Base-by-base conservation (phyloP, 2,888 invertebrate genomes). In the Acronicta psi region DNA sequence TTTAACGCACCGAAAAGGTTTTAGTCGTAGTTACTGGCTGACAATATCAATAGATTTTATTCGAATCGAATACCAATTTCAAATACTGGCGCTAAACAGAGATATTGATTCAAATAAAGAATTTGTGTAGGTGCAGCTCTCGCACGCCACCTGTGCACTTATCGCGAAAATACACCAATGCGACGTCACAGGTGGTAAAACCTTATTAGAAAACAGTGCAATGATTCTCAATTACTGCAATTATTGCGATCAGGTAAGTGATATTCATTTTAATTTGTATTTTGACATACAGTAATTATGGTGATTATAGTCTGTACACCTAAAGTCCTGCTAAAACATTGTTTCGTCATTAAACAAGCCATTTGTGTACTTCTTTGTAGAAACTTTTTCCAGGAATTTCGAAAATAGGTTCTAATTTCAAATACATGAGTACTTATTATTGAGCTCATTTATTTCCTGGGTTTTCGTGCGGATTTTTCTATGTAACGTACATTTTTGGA, bases 151-250 rank as follows among this genome's bases (percentile, higher is more conserved):
- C 65, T 65, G 31, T 65, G 34, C 9, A 42, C 6, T 1, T 10
- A 1, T 2, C 7, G 5, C 20, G n/a, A 20, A 55, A 65, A 29
- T 60, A 42, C 2, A 17, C 0, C 6, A 5, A 16, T 11, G 14
- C 14, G 17, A 61, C 66, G 47, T 47, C 66, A 66, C 40, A 41
- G 9, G 10, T 37, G 41, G 16, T 17, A 38, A 40, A 52, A 43
- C 46, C 66, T 42, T 34, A 14, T 40, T 50, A 11, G 8, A 18
- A 42, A 42, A 43, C 13, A 51, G 66, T 66, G 61, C 45, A 50
- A 66, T 66, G 66, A 18, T 66, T 37, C 38, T 56, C 13, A 61
- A 52, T 40, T 47, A n/a, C 16, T 55, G 16, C n/a, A 43, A 52
- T n/a, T 51, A 40, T 47, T 51, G 34, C 13, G 20, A 17, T 6